Conservation (phyloP, 2,113 vertebrate genomes). For the Lamprotornis superbus region DNA sequence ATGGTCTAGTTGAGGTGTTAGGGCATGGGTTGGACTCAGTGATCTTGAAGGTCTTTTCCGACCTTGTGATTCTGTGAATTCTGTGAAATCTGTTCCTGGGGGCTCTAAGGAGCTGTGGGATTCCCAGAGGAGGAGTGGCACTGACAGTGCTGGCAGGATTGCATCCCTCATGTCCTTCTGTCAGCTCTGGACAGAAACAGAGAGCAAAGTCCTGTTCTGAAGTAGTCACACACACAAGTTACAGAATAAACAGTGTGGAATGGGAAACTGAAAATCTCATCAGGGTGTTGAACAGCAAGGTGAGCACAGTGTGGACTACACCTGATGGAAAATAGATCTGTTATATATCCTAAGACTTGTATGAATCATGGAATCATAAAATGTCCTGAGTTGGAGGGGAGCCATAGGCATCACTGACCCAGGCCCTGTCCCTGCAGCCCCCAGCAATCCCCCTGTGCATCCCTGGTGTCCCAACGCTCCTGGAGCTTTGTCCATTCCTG, state of each 20-base stretch:
- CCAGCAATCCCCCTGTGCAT: background rate
- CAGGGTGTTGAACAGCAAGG: background rate
- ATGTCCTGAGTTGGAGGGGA: background rate
- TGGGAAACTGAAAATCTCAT: background rate
- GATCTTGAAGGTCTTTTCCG: too few relatives aligned
- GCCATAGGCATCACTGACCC: fast-evolving
- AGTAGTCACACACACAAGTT: background rate
- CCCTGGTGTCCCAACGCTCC: background rate
- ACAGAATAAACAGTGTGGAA: background rate
- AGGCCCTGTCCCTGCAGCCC: background rate
- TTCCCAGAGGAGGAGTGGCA: background rate
- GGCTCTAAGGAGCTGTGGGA: background rate
- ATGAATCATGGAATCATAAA: too few relatives aligned
- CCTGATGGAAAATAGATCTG: background rate
- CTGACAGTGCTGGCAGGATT: background rate
- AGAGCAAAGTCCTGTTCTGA: background rate
- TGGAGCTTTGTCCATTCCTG: background rate
- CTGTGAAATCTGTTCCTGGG: background rate
- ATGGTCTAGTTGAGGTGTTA: too few relatives aligned
- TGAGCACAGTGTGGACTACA: background rate
- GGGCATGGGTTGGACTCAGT: too few relatives aligned
- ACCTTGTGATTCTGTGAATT: too few relatives aligned
- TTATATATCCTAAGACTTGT: background rate
- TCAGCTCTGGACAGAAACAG: background rate
- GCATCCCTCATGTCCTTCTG: too few relatives aligned